Percentiles rank a stretch among this genome's conserved stretches.
Conservation (phyloP, 2,113 vertebrate species). For the Siniperca knerii region DNA sequence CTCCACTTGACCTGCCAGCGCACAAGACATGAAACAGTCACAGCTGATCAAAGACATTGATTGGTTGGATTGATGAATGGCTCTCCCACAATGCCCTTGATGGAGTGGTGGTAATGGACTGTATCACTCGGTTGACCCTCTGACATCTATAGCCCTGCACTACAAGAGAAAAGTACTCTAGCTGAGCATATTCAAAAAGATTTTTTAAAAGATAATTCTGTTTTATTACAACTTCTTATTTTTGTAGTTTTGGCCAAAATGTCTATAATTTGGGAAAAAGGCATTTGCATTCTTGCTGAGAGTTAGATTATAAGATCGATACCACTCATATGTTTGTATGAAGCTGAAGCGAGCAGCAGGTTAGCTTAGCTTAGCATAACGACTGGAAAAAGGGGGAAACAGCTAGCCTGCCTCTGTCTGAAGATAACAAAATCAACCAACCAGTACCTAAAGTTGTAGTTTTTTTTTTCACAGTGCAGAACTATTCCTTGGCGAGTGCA, state of each 20-base stretch:
- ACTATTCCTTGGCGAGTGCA: too few relatives aligned
- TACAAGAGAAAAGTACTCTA: neutral
- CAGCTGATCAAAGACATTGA: conserved; percentile 54
- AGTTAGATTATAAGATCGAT: too few relatives aligned
- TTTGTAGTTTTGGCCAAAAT: neutral
- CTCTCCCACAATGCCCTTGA: conserved; percentile 1
- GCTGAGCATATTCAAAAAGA: neutral
- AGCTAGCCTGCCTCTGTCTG: too few relatives aligned
- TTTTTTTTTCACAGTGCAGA: too few relatives aligned
- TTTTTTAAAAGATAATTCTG: neutral
- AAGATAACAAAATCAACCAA: too few relatives aligned
- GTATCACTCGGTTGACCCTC: neutral
- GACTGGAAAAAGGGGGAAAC: too few relatives aligned
- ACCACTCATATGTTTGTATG: too few relatives aligned
- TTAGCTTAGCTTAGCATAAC: too few relatives aligned
- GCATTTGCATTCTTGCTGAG: neutral
- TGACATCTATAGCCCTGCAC: conserved; percentile 6
- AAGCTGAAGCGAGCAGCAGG: too few relatives aligned
- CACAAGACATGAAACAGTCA: conserved; percentile 9
- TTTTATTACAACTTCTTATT: neutral
- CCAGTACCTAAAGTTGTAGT: too few relatives aligned
- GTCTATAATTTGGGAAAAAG: neutral
- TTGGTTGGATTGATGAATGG: conserved; percentile 17
- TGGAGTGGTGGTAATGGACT: neutral
- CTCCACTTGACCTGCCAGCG: conserved; percentile 33